phyloP scores from a whole-genome alignment of 37 sponge, comb jelly and placozoan genomes.

The Ianthella basta region DNA sequence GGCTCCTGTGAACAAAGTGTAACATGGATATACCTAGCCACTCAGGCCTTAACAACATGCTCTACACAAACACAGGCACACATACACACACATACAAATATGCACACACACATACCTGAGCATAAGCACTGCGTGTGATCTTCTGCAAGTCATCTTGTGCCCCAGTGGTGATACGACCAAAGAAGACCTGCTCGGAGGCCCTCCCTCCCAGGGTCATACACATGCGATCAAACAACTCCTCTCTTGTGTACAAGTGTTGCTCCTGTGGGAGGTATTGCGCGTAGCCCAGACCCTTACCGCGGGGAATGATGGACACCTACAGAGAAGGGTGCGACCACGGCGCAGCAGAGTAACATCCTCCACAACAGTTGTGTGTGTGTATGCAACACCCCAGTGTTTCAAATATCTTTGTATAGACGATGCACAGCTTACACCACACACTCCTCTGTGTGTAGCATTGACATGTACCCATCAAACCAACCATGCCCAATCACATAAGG shows the following conservation, averaged over 20 bases:
- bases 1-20: no score
- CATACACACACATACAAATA: neutral
- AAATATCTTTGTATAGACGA: no score
- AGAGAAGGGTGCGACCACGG: no score
- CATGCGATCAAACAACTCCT: constrained; percentile 91
- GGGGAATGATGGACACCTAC: constrained; percentile 92
- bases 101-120: constrained; percentile 66
- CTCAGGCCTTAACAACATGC: no score
- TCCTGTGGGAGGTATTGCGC: constrained; percentile 95
- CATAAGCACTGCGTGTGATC: constrained; percentile 88
- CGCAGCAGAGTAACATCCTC: no score
- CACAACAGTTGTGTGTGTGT: no score
- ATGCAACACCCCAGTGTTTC: no score
- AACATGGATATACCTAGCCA: no score
- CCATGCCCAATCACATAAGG: no score
- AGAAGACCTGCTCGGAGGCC: constrained; percentile 92
- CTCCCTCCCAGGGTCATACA: constrained; percentile 97
- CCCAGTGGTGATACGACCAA: constrained; percentile 79
- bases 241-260: constrained; percentile 84
- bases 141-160: constrained; percentile 97
- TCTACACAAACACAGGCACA: neutral
- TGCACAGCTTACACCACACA: no score
- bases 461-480: no score
- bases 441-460: no score
- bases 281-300: constrained; percentile 96